Evolutionary conservation across 1,140 invertebrate species (phyloP), one percentile per base, ranked within the genome.

Genomic region (Pseudobourletiella spinata): DNA sequence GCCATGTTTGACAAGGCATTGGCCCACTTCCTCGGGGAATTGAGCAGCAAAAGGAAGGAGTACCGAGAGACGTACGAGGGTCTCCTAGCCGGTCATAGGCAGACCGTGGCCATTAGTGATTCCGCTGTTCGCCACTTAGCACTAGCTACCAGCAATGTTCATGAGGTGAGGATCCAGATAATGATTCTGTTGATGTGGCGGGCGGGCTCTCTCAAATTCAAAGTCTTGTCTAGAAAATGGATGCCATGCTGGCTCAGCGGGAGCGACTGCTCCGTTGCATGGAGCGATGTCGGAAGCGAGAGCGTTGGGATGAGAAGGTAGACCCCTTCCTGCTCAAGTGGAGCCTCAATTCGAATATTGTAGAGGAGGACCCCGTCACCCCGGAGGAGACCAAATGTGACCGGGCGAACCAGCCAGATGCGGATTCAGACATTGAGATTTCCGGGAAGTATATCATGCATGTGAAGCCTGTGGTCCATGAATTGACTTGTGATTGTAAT

Each of bases 281-380:
- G 3, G 66, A 68, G 24, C 57, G 59, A 22, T 63, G 63, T 51
- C 46, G 63, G 1, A 62, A 59, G 48, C 24, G 48, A 6, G 64
- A 66, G 48, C 30, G 44, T 16, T 16, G 32, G n/a, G 51, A 62
- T n/a, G 51, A 65, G 22, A 65, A 64, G n/a, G 24, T 63, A 11
- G 63, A 68, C 35, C 46, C 60, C n/a, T 62, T 55, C 15, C 8
- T 68, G 18, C 18, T 26, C 15, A 50, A 46, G 39, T 65, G 55
- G 50, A 48, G 43, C 14, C 32, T 65, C 2, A 20, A 56, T 6
- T 16, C 6, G 14, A 48, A 15, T 6, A 48, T 22, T 48, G 44
- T 48, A 6, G 44, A 18, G 4, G 44, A 48, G 6, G 20, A 48
- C 4, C 8, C n/a, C 32, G 32, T 39, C 32, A 22, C 6, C 14